phyloP scores from a whole-genome alignment of 2,113 vertebrate species.

The Grammomys surdaster region DNA sequence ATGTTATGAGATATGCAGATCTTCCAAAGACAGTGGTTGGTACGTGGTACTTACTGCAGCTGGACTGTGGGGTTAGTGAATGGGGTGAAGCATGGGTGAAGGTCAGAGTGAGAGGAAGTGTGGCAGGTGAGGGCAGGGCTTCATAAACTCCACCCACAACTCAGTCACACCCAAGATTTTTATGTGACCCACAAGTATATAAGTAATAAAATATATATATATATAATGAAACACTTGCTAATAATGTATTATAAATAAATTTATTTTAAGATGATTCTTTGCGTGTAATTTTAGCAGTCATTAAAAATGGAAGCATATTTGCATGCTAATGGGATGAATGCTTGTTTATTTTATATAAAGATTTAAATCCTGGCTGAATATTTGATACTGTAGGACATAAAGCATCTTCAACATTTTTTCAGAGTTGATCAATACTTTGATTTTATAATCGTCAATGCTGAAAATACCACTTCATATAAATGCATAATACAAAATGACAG shows the following conservation, averaged over 20 bases:
- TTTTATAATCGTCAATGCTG: background rate
- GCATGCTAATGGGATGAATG: background rate
- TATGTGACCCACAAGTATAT: background rate
- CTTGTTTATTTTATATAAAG: slow-evolving; percentile 1
- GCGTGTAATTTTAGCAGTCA: background rate
- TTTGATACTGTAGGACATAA: background rate
- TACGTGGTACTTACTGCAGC: no score
- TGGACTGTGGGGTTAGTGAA: background rate
- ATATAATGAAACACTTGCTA: background rate
- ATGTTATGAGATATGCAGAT: no score
- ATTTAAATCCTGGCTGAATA: slow-evolving; percentile 7
- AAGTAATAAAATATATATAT: background rate
- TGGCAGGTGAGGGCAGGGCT: no score
- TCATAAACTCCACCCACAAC: background rate
- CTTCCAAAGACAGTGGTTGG: background rate
- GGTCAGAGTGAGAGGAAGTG: background rate
- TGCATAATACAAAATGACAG: background rate
- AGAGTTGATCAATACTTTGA: slow-evolving; percentile 27
- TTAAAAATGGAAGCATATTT: background rate
- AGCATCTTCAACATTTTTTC: background rate
- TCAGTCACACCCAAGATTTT: background rate
- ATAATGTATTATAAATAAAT: background rate
- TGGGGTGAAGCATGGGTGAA: no score
- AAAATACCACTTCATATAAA: background rate
- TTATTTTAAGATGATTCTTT: background rate